A percentile compares a stretch with the other conserved stretches of the same genome.
Conservation (phyloP, 2,797 vertebrate genomes). For the Hybognathus amarus region DNA sequence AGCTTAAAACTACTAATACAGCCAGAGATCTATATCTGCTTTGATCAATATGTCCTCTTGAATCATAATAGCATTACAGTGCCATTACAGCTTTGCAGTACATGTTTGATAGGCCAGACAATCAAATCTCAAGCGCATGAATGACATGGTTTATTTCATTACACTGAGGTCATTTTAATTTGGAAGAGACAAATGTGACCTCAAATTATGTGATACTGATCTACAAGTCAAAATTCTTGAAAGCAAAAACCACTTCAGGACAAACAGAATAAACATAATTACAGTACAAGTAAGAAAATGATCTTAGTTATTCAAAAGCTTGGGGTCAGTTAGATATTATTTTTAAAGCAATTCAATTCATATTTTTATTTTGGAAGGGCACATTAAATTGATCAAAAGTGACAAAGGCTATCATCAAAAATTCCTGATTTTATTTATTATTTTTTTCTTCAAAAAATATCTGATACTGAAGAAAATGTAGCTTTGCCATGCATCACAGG, state of each 20-base stretch:
- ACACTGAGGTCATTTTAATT: background rate
- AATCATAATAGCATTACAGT: constrained; percentile 8
- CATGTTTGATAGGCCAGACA: background rate
- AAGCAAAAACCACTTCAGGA: background rate
- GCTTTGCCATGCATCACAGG: no score
- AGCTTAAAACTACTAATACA: background rate
- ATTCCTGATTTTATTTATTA: no score
- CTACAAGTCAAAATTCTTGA: background rate
- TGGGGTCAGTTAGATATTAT: no score
- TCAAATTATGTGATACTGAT: background rate
- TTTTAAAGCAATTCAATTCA: no score
- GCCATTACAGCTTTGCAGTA: background rate
- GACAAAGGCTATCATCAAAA: no score
- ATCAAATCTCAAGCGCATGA: background rate
- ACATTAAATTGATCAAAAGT: no score
- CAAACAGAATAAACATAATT: background rate
- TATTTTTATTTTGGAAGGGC: no score
- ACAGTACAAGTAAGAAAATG: background rate
- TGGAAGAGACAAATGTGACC: background rate
- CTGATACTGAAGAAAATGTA: no score
- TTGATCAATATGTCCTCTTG: background rate
- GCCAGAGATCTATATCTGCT: background rate
- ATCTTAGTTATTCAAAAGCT: background rate
- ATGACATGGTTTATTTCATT: background rate
- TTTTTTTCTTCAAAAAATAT: no score